Evolutionary conservation across 2,888 invertebrate species (phyloP).

Genomic region (Hypercompe scribonia): DNA sequence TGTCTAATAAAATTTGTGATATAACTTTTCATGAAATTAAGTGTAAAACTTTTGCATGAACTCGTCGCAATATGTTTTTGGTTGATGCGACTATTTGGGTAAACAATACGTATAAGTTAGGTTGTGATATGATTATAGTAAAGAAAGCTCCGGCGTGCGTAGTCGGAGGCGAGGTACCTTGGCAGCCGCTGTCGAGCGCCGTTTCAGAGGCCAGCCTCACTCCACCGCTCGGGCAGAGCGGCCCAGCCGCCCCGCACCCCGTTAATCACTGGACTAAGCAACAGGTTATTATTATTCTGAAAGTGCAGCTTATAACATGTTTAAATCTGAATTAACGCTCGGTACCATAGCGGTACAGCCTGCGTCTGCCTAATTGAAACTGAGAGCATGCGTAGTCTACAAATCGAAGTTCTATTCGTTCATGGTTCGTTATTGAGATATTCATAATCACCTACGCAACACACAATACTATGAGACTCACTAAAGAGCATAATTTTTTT

Average conservation of each 20-base stretch:
- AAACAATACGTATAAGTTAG: constrained; percentile 13
- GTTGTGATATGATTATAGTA: constrained; percentile 76
- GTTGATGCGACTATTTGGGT: not conserved
- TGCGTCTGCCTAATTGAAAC: too few relatives aligned
- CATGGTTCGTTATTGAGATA: too few relatives aligned
- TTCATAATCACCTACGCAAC: too few relatives aligned
- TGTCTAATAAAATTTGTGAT: not conserved
- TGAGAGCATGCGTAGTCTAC: too few relatives aligned
- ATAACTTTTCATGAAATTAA: not conserved
- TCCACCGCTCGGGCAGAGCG: constrained; percentile 77
- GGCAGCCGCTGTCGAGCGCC: constrained; percentile 84
- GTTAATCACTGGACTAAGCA: constrained; percentile 89
- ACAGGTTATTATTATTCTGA: constrained; percentile 74
- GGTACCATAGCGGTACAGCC: too few relatives aligned
- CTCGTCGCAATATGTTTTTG: not conserved
- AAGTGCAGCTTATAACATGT: not conserved
- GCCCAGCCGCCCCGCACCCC: constrained; percentile 66
- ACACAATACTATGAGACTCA: too few relatives aligned
- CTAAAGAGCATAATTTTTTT: too few relatives aligned
- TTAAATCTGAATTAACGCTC: not conserved
- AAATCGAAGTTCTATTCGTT: too few relatives aligned
- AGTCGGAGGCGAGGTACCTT: constrained; percentile 86
- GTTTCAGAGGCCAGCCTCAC: constrained; percentile 79
- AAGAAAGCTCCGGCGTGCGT: constrained; percentile 86
- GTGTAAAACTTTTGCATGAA: not conserved